Evolutionary conservation across 2,888 invertebrate species (phyloP), one percentile per base, ranked within the genome.

Genomic region (Rhopalosiphum nymphaeae): DNA sequence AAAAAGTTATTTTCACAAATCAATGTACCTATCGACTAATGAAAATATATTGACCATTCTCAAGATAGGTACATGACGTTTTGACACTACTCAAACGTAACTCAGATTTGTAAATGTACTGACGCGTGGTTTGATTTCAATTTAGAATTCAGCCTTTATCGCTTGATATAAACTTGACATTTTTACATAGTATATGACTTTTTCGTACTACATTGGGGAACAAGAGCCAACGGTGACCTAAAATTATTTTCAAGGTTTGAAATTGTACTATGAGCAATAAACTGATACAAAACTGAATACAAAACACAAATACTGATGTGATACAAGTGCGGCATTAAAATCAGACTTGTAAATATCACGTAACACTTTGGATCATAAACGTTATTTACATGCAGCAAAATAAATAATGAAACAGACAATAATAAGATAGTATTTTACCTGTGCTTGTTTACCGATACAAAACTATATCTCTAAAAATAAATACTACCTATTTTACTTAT

Each of bases 1-100:
- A 53, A 84, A 91, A 91, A 91, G 29, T 84, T 91, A 91, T 53
- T 42, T 57, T 26, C 26, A 44, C 11, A 46, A 90, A 46, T 61
- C 61, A n/a, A 21, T n/a, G 16, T 91, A 53, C 84, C 26, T 91
- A 53, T 91, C 26, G 13, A 36, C 36, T 36, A 21, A 78, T 11
- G 36, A 9, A 21, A 21, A 21, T 3, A 49, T 26, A 42, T 26
- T 36, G 29, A n/a, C 46, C 44, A 61, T 29, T 57, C 42, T 53
- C 13, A 13, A 78, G 42, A 4, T 16, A 67, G n/a, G 5, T 78
- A 21, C 26, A 91, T 78, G 42, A 91, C 78, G 42, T 91, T 36
- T 91, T 78, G 78, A 53, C 78, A 91, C 13, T 89, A 67, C 21
- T 36, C 36, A 36, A 46, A 90, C 21, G 21, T 25, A 26, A 90